A percentile compares a stretch with the other conserved stretches of the same genome.
Conservation (phyloP, 1,140 invertebrate genomes). For the Drosophila fuyamai region DNA sequence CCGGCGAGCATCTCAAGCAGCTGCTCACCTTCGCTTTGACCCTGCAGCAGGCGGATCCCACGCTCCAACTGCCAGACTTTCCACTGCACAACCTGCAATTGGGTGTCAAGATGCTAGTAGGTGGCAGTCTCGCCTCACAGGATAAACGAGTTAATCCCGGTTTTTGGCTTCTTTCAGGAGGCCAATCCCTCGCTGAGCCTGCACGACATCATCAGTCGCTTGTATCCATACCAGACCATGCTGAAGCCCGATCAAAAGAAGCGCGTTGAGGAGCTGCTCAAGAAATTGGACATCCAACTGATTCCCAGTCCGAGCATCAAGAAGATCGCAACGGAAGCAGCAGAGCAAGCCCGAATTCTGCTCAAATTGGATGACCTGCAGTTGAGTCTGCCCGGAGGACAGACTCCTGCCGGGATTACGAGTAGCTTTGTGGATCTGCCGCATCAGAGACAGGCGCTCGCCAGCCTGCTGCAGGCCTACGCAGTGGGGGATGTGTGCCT, state of each 20-base stretch:
- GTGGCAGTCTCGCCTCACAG: constrained; percentile 71
- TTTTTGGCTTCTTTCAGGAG: constrained; percentile 25
- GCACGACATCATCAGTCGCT: constrained; percentile 88
- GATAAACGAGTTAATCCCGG: not conserved
- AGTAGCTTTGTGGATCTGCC: constrained; percentile 88
- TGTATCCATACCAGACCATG: constrained; percentile 94
- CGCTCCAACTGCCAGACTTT: constrained; percentile 92
- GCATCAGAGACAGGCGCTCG: constrained; percentile 92
- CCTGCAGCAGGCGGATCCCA: constrained; percentile 89
- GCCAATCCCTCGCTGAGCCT: constrained; percentile 87
- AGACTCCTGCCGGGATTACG: constrained; percentile 26
- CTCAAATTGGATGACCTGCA: constrained; percentile 64
- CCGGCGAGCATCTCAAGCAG: constrained; percentile 87
- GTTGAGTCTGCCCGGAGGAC: constrained; percentile 85
- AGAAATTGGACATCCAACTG: constrained; percentile 86
- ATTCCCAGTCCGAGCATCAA: constrained; percentile 37
- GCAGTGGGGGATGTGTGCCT: constrained; percentile 94
- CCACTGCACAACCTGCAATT: constrained; percentile 92
- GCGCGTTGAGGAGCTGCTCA: constrained; percentile 89
- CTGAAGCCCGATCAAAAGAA: constrained; percentile 89
- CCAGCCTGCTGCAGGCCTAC: constrained; percentile 92
- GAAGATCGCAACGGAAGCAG: constrained; percentile 21
- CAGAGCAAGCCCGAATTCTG: constrained; percentile 24
- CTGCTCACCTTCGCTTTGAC: constrained; percentile 91
- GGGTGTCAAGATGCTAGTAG: constrained; percentile 91